Percentiles rank a stretch among this genome's conserved stretches.
Evolutionary conservation across 2,888 invertebrate species (phyloP).

Genomic region (Aplocera efformata): DNA sequence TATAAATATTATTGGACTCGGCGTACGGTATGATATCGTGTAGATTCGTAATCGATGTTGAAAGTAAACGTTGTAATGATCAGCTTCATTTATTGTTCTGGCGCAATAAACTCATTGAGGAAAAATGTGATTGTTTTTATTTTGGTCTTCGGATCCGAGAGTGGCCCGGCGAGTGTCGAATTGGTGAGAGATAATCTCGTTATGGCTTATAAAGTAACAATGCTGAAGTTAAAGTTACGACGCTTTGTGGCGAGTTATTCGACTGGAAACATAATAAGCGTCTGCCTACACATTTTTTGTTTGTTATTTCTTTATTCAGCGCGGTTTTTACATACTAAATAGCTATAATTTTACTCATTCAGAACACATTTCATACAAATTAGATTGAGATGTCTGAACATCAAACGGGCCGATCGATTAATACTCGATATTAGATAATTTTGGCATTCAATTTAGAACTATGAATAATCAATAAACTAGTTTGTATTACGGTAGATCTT

Average conservation of each 20-base stretch:
- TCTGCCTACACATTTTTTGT: slow-evolving; percentile 33
- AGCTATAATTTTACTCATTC: slow-evolving; percentile 24
- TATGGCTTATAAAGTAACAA: slow-evolving; percentile 47
- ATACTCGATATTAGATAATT: slow-evolving; percentile 30
- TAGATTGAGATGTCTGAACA: slow-evolving; percentile 20
- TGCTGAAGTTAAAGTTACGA: slow-evolving; percentile 29
- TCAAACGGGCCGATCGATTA: slow-evolving; percentile 23
- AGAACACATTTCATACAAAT: slow-evolving; percentile 25
- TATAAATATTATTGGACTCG: slow-evolving; percentile 70
- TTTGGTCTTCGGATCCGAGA: slow-evolving; percentile 32
- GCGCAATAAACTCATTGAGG: slow-evolving; percentile 78
- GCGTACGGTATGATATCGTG: slow-evolving; percentile 69
- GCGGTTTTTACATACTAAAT: slow-evolving; percentile 28
- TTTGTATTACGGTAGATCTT: slow-evolving; percentile 33
- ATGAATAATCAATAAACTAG: slow-evolving; percentile 50
- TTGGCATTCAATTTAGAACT: slow-evolving; percentile 41
- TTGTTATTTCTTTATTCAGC: slow-evolving; percentile 29
- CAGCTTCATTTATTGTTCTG: slow-evolving; percentile 80
- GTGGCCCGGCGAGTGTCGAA: slow-evolving; percentile 45
- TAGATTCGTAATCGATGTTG: slow-evolving; percentile 80
- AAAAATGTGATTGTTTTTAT: slow-evolving; percentile 70
- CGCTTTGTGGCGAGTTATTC: slow-evolving; percentile 41
- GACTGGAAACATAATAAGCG: slow-evolving; percentile 42
- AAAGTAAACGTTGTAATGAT: slow-evolving; percentile 79
- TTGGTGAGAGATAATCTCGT: slow-evolving; percentile 44